Conservation (phyloP, 2,797 vertebrate genomes). For the Cryptoprocta ferox region DNA sequence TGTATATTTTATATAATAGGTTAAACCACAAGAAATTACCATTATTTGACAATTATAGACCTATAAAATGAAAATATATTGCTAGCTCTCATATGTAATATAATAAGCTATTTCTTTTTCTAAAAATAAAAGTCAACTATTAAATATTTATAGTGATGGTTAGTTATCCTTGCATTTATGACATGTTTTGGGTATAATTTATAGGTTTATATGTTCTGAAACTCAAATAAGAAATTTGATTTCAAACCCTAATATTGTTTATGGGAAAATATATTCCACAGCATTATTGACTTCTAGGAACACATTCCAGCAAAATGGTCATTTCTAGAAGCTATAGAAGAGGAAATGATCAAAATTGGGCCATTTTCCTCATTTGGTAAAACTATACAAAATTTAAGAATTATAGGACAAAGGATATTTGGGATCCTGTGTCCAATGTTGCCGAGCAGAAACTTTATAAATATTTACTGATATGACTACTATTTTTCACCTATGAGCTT, state of each 20-base stretch:
- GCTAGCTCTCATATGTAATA: not conserved
- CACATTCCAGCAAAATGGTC: not conserved
- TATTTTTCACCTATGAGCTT: not conserved
- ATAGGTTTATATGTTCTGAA: not conserved
- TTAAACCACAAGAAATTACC: not conserved
- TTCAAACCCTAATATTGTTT: not conserved
- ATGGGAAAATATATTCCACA: not conserved
- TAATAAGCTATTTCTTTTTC: constrained; percentile 16
- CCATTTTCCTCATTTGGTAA: not conserved
- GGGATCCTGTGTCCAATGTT: not conserved
- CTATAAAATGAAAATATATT: not conserved
- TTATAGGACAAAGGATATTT: not conserved
- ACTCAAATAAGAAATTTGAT: not conserved
- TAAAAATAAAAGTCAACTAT: not conserved
- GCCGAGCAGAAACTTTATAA: not conserved
- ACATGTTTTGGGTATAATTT: constrained; percentile 16
- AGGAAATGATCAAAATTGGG: not conserved
- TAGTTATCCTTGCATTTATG: not conserved
- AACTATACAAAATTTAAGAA: not conserved
- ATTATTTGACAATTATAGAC: not conserved
- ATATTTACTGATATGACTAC: not conserved
- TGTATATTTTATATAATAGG: not conserved
- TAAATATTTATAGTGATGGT: not conserved
- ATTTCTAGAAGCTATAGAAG: not conserved
- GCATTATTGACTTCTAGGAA: not conserved